phyloP scores from a whole-genome alignment of 2,113 vertebrate species.

The Nesogale talazaci region DNA sequence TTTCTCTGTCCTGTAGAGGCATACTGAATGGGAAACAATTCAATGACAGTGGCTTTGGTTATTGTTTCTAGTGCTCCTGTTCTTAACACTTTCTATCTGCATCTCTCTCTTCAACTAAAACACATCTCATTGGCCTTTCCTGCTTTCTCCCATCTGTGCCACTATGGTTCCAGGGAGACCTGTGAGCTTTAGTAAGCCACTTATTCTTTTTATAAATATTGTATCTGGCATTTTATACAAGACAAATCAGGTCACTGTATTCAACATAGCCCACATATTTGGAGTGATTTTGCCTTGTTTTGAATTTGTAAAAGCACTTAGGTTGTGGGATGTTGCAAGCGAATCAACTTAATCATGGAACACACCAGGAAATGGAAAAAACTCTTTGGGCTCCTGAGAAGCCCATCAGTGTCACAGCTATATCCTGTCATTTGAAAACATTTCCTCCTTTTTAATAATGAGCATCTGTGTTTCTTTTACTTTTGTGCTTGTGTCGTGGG shows the following conservation, averaged over 20 bases:
- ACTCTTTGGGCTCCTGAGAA: slow-evolving; percentile 49
- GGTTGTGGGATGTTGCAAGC: slow-evolving; percentile 76
- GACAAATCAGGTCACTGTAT: slow-evolving; percentile 75
- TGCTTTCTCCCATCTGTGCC: background rate
- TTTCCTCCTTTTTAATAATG: background rate
- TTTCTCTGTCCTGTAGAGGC: no score
- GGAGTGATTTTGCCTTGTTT: slow-evolving; percentile 77
- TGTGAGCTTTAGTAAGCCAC: slow-evolving; percentile 11
- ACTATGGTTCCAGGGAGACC: background rate
- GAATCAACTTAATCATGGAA: slow-evolving; percentile 68
- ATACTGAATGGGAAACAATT: background rate
- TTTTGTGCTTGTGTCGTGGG: background rate
- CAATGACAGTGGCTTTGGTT: background rate
- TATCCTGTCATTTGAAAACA: background rate
- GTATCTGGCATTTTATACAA: slow-evolving; percentile 72
- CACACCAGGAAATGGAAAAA: slow-evolving; percentile 68
- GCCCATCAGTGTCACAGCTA: slow-evolving; percentile 47
- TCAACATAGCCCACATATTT: slow-evolving; percentile 58
- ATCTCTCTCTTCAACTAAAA: background rate
- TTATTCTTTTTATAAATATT: slow-evolving; percentile 63
- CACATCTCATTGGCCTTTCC: background rate
- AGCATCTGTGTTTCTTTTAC: slow-evolving; percentile 1
- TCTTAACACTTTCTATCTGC: background rate
- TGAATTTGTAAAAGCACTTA: slow-evolving; percentile 74
- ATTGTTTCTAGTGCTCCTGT: background rate